Conservation (phyloP, 2,888 invertebrate genomes). For the Leptopilina myrica region DNA sequence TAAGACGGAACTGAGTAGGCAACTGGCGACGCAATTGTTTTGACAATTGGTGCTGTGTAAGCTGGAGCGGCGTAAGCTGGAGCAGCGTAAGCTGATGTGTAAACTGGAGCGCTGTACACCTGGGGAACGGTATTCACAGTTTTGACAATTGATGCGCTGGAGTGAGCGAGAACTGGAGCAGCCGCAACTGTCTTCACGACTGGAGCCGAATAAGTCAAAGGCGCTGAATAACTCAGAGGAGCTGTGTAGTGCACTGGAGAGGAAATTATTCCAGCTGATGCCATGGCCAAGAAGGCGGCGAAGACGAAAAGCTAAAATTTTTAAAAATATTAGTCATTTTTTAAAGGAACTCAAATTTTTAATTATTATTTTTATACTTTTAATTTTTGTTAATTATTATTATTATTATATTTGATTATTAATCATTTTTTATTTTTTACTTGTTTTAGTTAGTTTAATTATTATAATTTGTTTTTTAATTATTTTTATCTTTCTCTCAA, state of each 20-base stretch:
- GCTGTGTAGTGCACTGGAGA: not conserved
- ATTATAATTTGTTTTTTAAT: no score
- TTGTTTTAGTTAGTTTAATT: no score
- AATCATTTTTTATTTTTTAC: no score
- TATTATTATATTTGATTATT: no score
- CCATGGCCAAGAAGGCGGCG: constrained; percentile 42
- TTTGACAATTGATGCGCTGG: not conserved
- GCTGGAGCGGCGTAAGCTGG: not conserved
- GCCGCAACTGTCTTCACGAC: constrained; percentile 61
- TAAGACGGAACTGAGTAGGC: not conserved
- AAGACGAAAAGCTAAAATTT: constrained; percentile 37
- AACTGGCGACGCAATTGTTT: constrained; percentile 5
- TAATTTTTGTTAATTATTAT: no score
- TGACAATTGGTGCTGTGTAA: not conserved
- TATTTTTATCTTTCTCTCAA: not conserved
- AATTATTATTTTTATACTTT: not conserved
- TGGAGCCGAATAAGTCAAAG: constrained; percentile 71
- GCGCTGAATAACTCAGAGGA: constrained; percentile 63
- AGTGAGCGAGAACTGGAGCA: constrained; percentile 51
- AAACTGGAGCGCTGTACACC: not conserved
- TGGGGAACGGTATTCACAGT: not conserved
- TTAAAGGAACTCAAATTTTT: not conserved
- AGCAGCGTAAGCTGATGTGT: not conserved
- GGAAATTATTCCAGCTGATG: constrained; percentile 29
- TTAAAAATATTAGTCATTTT: not conserved